Percentiles rank a stretch among this genome's conserved stretches.
Conservation (phyloP, 2,888 invertebrate genomes). For the Helobdella robusta region DNA sequence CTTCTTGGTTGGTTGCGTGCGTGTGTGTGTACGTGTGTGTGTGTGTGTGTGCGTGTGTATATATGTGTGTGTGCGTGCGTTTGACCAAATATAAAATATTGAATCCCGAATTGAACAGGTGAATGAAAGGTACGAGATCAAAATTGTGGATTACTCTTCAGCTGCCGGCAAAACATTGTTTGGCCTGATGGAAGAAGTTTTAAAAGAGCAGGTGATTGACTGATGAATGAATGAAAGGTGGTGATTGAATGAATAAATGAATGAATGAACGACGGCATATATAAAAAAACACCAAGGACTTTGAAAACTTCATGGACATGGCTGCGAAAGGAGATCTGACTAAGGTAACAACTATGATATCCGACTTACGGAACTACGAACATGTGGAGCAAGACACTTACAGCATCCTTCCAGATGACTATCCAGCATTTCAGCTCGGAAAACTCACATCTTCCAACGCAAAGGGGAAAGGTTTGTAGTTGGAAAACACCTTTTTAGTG, state of each 20-base stretch:
- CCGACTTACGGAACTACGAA: not conserved
- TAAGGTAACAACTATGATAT: not conserved
- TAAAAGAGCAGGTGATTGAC: slow-evolving; percentile 18
- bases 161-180: slow-evolving; percentile 17
- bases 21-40: too few relatives aligned
- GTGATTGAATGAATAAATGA: too few relatives aligned
- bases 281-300: slow-evolving; percentile 10
- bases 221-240: too few relatives aligned
- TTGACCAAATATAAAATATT: too few relatives aligned
- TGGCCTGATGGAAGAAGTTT: slow-evolving; percentile 10
- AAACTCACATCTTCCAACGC: slow-evolving; percentile 9
- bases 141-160: not conserved
- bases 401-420: not conserved
- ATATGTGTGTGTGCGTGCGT: too few relatives aligned
- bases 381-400: slow-evolving; percentile 16
- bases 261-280: too few relatives aligned
- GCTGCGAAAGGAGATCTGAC: not conserved
- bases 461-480: slow-evolving; percentile 13
- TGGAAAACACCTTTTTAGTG: too few relatives aligned
- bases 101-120: too few relatives aligned
- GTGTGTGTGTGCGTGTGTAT: too few relatives aligned
- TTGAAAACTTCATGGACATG: slow-evolving; percentile 6
- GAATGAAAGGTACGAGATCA: too few relatives aligned
- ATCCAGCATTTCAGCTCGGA: slow-evolving; percentile 7
- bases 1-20: too few relatives aligned